These are phyloP conservation scores for Bellardia pandia DNA, from an alignment of 2,888 invertebrate genomes.

Conservation along the genomic window DNA sequence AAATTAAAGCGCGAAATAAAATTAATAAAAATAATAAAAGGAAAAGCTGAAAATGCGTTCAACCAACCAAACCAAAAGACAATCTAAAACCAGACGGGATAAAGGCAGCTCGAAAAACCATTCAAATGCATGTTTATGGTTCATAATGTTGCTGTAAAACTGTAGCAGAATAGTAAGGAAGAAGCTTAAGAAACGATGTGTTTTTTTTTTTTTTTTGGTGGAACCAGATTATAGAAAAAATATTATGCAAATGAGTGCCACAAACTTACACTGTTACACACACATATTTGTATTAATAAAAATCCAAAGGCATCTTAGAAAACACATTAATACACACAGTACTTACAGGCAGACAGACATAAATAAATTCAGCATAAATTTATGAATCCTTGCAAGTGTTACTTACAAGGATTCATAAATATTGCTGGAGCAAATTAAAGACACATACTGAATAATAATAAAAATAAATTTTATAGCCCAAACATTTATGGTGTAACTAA, in stretches of 20 bases:
- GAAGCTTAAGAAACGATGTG: conserved; percentile 53
- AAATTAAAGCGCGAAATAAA: conserved; percentile 70
- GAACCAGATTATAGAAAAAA: conserved; percentile 59
- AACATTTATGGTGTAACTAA: conserved; percentile 63
- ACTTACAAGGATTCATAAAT: conserved; percentile 72
- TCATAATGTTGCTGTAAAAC: conserved; percentile 2
- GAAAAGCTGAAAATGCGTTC: conserved; percentile 30
- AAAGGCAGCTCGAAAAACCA: conserved; percentile 50
- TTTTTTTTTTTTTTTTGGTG: conserved; percentile 7
- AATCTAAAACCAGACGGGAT: conserved; percentile 51
- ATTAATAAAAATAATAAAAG: conserved; percentile 68
- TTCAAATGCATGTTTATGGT: conserved; percentile 61
- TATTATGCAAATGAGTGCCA: conserved; percentile 67
- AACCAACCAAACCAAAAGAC: conserved; percentile 37
- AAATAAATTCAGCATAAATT: conserved; percentile 52
- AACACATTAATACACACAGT: conserved; percentile 37
- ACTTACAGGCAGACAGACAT: background rate
- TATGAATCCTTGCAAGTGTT: conserved; percentile 68
- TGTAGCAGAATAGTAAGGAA: conserved; percentile 7
- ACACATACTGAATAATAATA: conserved; percentile 73
- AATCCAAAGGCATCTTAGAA: conserved; percentile 53
- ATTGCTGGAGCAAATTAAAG: conserved; percentile 69
- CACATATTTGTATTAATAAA: conserved; percentile 52
- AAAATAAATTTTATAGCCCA: conserved; percentile 69
- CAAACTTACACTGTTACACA: conserved; percentile 7